phyloP scores from a whole-genome alignment of 2,113 vertebrate species.

The Lathamus discolor region DNA sequence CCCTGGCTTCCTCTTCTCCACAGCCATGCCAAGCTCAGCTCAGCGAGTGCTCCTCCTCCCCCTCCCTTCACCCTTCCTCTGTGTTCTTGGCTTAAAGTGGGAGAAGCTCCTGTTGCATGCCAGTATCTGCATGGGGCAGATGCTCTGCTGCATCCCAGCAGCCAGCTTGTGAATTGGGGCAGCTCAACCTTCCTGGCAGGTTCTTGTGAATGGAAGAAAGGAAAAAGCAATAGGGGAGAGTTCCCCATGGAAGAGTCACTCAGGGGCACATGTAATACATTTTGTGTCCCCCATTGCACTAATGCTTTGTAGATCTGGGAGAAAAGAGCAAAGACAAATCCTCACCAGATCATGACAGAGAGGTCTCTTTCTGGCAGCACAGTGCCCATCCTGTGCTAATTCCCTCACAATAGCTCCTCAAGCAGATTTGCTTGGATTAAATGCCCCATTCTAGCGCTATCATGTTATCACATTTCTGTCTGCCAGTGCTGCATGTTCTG shows the following conservation, averaged over 20 bases:
- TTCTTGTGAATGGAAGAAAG: background rate
- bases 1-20: fast-evolving
- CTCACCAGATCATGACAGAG: background rate
- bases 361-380: background rate
- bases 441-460: background rate
- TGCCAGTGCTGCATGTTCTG: background rate
- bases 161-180: background rate
- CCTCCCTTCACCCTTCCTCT: background rate
- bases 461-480: constrained; percentile 21
- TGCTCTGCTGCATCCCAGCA: background rate
- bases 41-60: background rate
- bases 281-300: background rate
- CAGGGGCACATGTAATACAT: background rate
- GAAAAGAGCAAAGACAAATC: background rate
- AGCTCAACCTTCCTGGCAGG: background rate
- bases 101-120: background rate
- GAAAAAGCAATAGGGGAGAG: background rate
- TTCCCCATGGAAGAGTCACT: background rate
- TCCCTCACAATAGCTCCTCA: constrained; percentile 20
- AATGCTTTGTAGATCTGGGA: background rate
- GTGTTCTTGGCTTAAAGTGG: background rate
- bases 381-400: constrained; percentile 9
- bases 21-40: background rate
- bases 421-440: constrained; percentile 52
- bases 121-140: background rate